These are phyloP conservation scores for Beris morrisii DNA, from an alignment of 2,888 invertebrate genomes.

Conservation along the genomic window DNA sequence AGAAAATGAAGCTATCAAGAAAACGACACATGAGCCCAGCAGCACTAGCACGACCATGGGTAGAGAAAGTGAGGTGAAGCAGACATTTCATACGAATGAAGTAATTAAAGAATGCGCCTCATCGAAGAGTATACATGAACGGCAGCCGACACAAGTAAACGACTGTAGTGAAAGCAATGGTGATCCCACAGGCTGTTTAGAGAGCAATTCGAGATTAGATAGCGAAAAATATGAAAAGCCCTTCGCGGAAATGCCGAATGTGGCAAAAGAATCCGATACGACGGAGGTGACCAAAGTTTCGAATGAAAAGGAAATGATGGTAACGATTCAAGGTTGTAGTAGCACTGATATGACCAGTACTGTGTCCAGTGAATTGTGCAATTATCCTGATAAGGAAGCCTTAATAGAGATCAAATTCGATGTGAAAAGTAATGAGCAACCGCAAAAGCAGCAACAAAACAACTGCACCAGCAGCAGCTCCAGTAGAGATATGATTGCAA, in stretches of 20 bases:
- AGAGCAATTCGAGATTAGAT: constrained; percentile 28
- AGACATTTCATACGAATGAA: neutral
- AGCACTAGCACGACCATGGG: neutral
- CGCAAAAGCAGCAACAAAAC: neutral
- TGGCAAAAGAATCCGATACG: constrained; percentile 1
- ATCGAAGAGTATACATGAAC: constrained; percentile 4
- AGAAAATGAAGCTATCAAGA: neutral
- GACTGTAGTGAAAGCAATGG: constrained; percentile 14
- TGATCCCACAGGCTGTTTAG: constrained; percentile 16
- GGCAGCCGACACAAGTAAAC: constrained; percentile 18
- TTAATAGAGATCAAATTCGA: constrained; percentile 15
- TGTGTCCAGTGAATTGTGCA: constrained; percentile 17
- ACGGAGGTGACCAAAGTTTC: too few species aligned
- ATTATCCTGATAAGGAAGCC: constrained; percentile 32
- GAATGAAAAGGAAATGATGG: too few species aligned
- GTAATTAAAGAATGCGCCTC: constrained; percentile 12
- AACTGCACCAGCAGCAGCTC: constrained; percentile 15
- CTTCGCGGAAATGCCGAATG: neutral
- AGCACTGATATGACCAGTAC: neutral
- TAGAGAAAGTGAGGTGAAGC: too few species aligned
- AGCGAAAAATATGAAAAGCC: constrained; percentile 15
- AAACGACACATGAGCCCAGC: neutral
- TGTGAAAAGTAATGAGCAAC: neutral
- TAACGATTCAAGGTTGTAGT: neutral
- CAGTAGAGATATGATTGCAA: neutral